phyloP scores from a whole-genome alignment of 2,113 vertebrate species.

The Limnothrissa miodon region DNA sequence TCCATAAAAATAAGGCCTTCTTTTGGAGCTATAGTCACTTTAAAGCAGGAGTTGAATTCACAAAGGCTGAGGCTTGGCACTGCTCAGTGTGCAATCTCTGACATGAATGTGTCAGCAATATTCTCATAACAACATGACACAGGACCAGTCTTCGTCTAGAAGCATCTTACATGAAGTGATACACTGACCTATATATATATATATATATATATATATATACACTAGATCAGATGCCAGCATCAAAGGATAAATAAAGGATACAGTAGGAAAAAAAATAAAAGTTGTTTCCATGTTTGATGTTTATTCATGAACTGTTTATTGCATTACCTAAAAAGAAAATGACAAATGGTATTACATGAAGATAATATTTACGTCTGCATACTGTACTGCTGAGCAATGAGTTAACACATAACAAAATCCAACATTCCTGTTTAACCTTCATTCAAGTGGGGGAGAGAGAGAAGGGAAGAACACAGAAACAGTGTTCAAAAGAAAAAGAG shows the following conservation, averaged over 20 bases:
- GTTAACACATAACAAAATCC: too few relatives aligned
- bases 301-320: neutral
- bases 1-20: neutral
- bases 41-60: neutral
- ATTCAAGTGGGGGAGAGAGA: neutral
- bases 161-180: neutral
- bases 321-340: neutral
- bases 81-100: neutral
- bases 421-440: neutral
- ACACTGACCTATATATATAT: neutral
- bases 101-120: neutral
- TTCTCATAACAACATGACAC: neutral
- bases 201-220: too few relatives aligned
- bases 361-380: too few relatives aligned
- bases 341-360: too few relatives aligned
- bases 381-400: too few relatives aligned
- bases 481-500: neutral
- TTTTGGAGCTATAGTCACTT: neutral
- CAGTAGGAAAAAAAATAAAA: neutral
- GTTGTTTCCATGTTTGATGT: neutral
- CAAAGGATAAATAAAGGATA: conserved; percentile 1
- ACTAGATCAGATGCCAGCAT: neutral
- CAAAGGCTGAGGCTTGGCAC: neutral
- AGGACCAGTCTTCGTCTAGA: neutral
- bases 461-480: neutral